Percentiles rank a stretch among this genome's conserved stretches.
These are phyloP conservation scores for Darevskia mixta DNA, from an alignment of 2,797 vertebrate genomes.

Conservation along the genomic window DNA sequence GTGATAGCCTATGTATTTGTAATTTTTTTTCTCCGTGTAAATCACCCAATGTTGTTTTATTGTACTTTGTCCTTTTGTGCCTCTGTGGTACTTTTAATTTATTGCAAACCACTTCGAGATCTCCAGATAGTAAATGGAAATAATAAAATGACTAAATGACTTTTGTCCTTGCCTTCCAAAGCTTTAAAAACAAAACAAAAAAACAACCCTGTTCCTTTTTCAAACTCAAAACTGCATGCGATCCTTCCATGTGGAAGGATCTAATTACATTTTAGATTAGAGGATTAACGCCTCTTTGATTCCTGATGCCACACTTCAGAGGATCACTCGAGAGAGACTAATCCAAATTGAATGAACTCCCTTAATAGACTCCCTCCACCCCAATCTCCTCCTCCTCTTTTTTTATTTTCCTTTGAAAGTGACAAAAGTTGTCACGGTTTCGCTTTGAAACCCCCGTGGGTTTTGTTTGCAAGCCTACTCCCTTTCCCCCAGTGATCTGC, in stretches of 20 bases:
- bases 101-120: no score
- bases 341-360: slow-evolving; percentile 86
- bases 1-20: no score
- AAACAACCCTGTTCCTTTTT: no score
- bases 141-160: no score
- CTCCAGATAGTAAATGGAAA: no score
- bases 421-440: slow-evolving; percentile 75
- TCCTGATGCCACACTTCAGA: slow-evolving; percentile 44
- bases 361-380: slow-evolving; percentile 75
- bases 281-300: slow-evolving; percentile 46
- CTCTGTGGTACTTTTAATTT: no score
- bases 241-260: slow-evolving; percentile 8
- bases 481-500: slow-evolving; percentile 69
- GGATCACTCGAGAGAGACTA: slow-evolving; percentile 79
- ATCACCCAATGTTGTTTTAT: no score
- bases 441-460: slow-evolving; percentile 75
- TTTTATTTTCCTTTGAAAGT: slow-evolving; percentile 51
- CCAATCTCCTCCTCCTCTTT: background rate
- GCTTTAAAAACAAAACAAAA: background rate
- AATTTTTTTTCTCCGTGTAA: no score
- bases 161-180: background rate
- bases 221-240: background rate
- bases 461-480: slow-evolving; percentile 45
- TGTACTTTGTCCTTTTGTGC: no score
- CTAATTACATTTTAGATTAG: slow-evolving; percentile 37